These are phyloP conservation scores for Hipparchia sbordonii DNA, from an alignment of 2,888 invertebrate genomes.

Conservation along the genomic window DNA sequence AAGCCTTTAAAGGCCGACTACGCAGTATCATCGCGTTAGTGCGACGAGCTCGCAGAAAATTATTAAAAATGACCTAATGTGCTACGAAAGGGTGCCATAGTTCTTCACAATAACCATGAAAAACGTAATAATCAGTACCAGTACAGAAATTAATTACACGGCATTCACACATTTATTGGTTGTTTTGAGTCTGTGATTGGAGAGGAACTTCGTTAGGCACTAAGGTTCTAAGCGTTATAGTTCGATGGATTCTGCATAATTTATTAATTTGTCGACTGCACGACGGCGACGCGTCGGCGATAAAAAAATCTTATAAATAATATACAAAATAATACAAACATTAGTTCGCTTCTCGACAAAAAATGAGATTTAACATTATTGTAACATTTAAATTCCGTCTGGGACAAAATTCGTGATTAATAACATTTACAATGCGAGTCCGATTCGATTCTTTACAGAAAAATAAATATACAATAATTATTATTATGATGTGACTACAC, in stretches of 20 bases:
- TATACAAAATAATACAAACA: slow-evolving; percentile 83
- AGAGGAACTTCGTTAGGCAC: too few relatives aligned
- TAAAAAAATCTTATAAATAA: slow-evolving; percentile 78
- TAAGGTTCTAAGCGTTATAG: too few relatives aligned
- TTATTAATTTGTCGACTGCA: slow-evolving; percentile 65
- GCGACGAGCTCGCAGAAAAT: too few relatives aligned
- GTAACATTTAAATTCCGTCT: slow-evolving; percentile 64
- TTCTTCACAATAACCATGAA: too few relatives aligned
- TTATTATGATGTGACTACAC: slow-evolving; percentile 64
- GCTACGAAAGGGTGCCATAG: too few relatives aligned
- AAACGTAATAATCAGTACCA: too few relatives aligned
- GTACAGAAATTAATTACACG: too few relatives aligned
- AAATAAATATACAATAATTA: slow-evolving; percentile 75
- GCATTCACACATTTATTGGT: too few relatives aligned
- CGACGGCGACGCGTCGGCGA: slow-evolving; percentile 58
- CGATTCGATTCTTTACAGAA: slow-evolving; percentile 71
- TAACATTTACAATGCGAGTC: slow-evolving; percentile 67
- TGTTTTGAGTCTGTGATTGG: too few relatives aligned
- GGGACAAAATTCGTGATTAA: slow-evolving; percentile 68
- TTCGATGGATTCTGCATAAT: slow-evolving; percentile 52
- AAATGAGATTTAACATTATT: slow-evolving; percentile 75
- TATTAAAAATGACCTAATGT: too few relatives aligned
- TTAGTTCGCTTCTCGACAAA: slow-evolving; percentile 67
- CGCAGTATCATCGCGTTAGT: too few relatives aligned
- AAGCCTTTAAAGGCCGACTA: too few relatives aligned